A percentile compares a stretch with the other conserved stretches of the same genome.
Conservation (phyloP, 2,113 vertebrate genomes). For the Dipodomys spectabilis region DNA sequence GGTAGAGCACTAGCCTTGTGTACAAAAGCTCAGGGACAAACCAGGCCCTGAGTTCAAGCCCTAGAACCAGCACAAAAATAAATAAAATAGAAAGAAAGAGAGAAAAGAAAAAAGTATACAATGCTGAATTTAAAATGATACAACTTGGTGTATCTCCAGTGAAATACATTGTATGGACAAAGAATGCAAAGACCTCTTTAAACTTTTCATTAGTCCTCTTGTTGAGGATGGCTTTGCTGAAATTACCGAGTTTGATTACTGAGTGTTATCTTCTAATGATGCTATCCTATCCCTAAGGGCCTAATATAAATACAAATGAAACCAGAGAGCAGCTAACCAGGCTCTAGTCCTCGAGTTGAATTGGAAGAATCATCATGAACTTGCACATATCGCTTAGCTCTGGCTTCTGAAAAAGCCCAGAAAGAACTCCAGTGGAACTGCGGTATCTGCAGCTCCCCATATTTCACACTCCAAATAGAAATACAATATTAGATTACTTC, state of each 20-base stretch:
- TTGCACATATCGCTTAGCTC: not conserved
- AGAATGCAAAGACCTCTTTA: not conserved
- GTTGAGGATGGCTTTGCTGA: slow-evolving; percentile 23
- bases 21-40: no score
- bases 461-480: slow-evolving; percentile 8
- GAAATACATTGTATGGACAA: not conserved
- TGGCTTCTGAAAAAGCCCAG: not conserved
- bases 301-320: not conserved
- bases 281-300: not conserved
- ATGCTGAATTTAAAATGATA: not conserved
- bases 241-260: not conserved
- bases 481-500: not conserved
- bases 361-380: not conserved
- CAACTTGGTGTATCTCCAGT: not conserved
- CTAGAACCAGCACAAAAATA: no score
- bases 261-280: not conserved
- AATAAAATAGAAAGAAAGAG: no score
- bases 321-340: not conserved
- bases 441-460: not conserved
- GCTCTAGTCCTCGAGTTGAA: not conserved
- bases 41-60: no score
- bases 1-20: no score
- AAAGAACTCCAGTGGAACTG: not conserved
- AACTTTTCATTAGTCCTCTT: not conserved
- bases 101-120: no score